Evolutionary conservation across 2,888 invertebrate species (phyloP), one percentile per base, ranked within the genome.

Genomic region (Pseudococcus jackbeardsleyi): DNA sequence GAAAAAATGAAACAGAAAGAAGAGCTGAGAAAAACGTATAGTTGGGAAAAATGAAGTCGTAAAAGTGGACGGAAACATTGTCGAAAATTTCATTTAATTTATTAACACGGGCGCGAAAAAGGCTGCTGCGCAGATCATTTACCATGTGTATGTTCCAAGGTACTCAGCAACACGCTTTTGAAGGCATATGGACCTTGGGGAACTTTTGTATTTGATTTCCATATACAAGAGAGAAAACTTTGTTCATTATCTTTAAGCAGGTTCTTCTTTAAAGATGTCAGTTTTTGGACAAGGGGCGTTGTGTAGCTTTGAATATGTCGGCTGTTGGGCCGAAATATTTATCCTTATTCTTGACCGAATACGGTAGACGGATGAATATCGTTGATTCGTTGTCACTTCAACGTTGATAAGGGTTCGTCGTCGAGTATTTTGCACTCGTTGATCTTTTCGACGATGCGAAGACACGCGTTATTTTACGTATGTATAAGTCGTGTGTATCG

Each of bases 321-420:
- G 9, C 8, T 33, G 2, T 33, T 15, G 22, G 22, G 46, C 22
- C 42, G 46, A 82, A 82, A 82, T 82, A 46, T 82, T 82, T 82
- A 82, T 82, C 79, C 46, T 46, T 42, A 46, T 42, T 82, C 42
- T 46, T 77, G 77, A 42, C 39, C 77, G 39, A 77, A 11, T 42
- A 82, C 72, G 46, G 19, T 82, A 39, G n/a, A 22, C 64, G 39
- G 19, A 82, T 82, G 46, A 82, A 82, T 82, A 82, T 82, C 79
- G 79, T 82, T 82, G 79, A 82, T 82, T 82, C 19, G 79, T 46
- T 82, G 79, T 82, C 79, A 82, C 79, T 42, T 82, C 46, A 42
- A 46, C 72, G 79, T 82, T 82, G 79, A 82, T 82, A 82, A 82
- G 79, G 79, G 79, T 82, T 82, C 11, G 46, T 33, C 72, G 72